Conservation (phyloP, 1,140 invertebrate species). For the Zaprionus inermis region DNA sequence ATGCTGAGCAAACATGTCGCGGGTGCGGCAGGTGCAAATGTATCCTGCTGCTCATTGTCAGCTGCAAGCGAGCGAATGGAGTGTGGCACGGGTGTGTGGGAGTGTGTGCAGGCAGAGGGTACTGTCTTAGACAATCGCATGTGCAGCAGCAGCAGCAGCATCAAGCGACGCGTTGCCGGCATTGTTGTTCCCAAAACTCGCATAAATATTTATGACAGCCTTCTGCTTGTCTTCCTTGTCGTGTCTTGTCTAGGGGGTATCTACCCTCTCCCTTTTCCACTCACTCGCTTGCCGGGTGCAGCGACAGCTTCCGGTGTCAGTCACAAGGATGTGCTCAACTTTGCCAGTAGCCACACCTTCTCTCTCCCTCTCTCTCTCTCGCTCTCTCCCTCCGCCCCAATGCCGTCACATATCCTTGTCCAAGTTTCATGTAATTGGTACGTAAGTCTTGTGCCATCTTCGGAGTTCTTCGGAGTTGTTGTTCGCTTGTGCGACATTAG, state of each 20-base stretch:
- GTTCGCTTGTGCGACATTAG: slow-evolving; percentile 75
- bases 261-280: not conserved
- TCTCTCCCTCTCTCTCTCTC: too few species aligned
- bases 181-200: slow-evolving; percentile 83
- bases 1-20: slow-evolving; percentile 71
- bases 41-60: slow-evolving; percentile 80
- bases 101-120: not conserved
- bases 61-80: slow-evolving; percentile 36
- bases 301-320: slow-evolving; percentile 74
- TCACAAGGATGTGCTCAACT: slow-evolving; percentile 66
- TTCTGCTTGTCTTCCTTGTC: slow-evolving; percentile 63
- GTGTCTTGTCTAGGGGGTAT: slow-evolving; percentile 36
- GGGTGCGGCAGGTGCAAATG: slow-evolving; percentile 71
- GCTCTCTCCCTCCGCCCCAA: not conserved
- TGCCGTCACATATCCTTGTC: not conserved
- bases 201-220: slow-evolving; percentile 84
- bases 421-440: slow-evolving; percentile 69
- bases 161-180: slow-evolving; percentile 18
- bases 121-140: slow-evolving; percentile 78
- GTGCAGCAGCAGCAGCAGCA: slow-evolving; percentile 46
- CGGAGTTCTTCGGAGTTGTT: slow-evolving; percentile 62
- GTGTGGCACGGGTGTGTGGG: not conserved
- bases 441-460: slow-evolving; percentile 70
- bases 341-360: slow-evolving; percentile 22
- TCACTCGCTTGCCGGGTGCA: slow-evolving; percentile 51